Evolutionary conservation across 2,888 invertebrate genomes (phyloP).

Genomic region (Drosophila mimetica): DNA sequence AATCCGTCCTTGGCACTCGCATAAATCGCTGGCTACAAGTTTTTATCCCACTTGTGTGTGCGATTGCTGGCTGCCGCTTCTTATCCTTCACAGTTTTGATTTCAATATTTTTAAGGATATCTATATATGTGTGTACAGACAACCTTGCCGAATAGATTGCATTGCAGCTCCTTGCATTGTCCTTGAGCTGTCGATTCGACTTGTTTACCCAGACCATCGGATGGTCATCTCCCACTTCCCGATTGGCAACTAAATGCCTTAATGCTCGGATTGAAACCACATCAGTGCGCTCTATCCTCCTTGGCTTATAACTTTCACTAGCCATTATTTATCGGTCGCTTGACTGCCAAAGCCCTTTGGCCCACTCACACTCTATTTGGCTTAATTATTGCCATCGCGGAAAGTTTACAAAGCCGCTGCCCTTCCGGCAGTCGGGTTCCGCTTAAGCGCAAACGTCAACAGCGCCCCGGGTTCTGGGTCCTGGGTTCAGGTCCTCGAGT

Average conservation of each 20-base stretch:
- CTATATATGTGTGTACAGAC: conserved; percentile 24
- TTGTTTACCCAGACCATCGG: conserved; percentile 48
- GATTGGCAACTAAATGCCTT: conserved; percentile 65
- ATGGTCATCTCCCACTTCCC: conserved; percentile 2
- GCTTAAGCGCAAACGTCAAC: conserved; percentile 72
- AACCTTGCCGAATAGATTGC: conserved; percentile 46
- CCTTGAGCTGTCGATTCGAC: conserved; percentile 46
- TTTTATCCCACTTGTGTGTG: conserved; percentile 28
- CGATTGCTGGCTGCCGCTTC: conserved; percentile 1
- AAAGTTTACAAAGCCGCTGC: conserved; percentile 64
- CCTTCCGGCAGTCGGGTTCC: conserved; percentile 58
- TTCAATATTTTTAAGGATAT: conserved; percentile 57
- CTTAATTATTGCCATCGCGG: conserved; percentile 70
- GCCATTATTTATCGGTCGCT: conserved; percentile 49
- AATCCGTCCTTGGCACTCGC: conserved; percentile 57
- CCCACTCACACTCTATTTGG: conserved; percentile 22
- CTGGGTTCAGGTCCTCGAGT: conserved; percentile 33
- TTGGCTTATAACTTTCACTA: conserved; percentile 45
- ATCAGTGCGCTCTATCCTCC: conserved; percentile 31
- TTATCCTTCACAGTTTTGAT: conserved; percentile 44
- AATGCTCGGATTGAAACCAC: conserved; percentile 65
- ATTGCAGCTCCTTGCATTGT: conserved; percentile 47
- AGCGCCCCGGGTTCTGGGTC: conserved; percentile 10
- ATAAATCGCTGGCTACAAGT: conserved; percentile 58
- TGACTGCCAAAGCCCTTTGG: conserved; percentile 24